These are phyloP conservation scores for Eristalis arbustorum DNA, from an alignment of 2,888 invertebrate genomes.

Conservation along the genomic window DNA sequence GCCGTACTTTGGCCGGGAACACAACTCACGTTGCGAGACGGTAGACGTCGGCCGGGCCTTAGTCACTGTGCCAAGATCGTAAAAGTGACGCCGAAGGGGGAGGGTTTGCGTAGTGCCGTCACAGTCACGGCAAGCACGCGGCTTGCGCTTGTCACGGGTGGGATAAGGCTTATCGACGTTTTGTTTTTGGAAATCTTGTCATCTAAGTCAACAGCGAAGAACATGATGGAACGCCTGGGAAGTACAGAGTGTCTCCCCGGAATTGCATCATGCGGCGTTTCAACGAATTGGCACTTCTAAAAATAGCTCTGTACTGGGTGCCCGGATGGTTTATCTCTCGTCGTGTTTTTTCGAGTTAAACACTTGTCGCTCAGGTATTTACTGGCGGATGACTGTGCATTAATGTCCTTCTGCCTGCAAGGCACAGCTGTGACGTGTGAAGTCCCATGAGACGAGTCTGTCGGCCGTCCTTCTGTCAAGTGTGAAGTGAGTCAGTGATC, in stretches of 20 bases:
- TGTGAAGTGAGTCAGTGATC: not conserved
- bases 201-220: slow-evolving; percentile 12
- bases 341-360: not conserved
- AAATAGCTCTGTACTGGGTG: not conserved
- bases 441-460: no score
- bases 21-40: not conserved
- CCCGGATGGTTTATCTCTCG: not conserved
- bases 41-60: not conserved
- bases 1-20: slow-evolving; percentile 14
- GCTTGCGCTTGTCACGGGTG: not conserved
- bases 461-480: no score
- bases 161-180: not conserved
- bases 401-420: not conserved
- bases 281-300: not conserved
- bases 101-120: not conserved
- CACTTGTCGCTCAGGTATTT: not conserved
- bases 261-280: slow-evolving; percentile 5
- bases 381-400: not conserved
- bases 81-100: not conserved
- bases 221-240: not conserved
- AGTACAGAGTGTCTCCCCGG: not conserved
- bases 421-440: not conserved
- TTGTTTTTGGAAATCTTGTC: slow-evolving; percentile 25
- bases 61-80: not conserved
- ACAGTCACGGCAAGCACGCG: not conserved